Evolutionary conservation across 64 coral and sea anemone genomes (phyloP), one percentile per base, ranked within the genome.

Genomic region (Porites lutea): DNA sequence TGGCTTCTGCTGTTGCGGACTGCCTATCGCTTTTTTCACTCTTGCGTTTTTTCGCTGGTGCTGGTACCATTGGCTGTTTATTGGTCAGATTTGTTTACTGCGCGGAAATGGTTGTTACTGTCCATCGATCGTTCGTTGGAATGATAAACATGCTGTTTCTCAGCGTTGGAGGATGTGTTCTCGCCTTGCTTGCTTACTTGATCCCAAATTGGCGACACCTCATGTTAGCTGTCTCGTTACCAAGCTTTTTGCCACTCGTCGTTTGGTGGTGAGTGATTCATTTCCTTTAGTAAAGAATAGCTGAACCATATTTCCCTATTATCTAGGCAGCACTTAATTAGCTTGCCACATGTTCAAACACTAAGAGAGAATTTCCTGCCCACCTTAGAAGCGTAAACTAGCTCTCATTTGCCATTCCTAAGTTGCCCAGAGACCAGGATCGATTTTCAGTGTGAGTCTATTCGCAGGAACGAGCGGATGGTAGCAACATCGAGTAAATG

Each of bases 81-180:
- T 57, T 96, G 66, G 80, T 63, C 47, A 88, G 95, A 13, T 96
- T 92, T 48, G 95, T 96, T 9, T 96, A 93, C 87, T 96, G 87
- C 69, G 86, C 93, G 59, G 95, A 96, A 49, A 60, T 96, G 11
- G 77, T 93, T 4, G 12, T 87, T 46, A 93, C 92, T 13, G 79
- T 61, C 8, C 82, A 96, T 70, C 74, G 92, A 6, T 93, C 95
- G 15, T 88, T 59, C 6, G 53, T 88, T 44, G 95, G 95, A 10
- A 90, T 90, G 6, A 19, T 96, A 9, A 90, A 88, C 75, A 93
- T 93, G 15, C 68, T 86, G 1, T 96, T 96, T 46, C 76, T 96
- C 55, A 79, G 79, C 18, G 67, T 93, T 43, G 95, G 95, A 7
- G 89, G 93, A 70, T 90, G 72, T 15, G 71, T 82, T 53, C 91